phyloP scores from a whole-genome alignment of 2,797 vertebrate genomes.

The Acanthurus leucopareius region DNA sequence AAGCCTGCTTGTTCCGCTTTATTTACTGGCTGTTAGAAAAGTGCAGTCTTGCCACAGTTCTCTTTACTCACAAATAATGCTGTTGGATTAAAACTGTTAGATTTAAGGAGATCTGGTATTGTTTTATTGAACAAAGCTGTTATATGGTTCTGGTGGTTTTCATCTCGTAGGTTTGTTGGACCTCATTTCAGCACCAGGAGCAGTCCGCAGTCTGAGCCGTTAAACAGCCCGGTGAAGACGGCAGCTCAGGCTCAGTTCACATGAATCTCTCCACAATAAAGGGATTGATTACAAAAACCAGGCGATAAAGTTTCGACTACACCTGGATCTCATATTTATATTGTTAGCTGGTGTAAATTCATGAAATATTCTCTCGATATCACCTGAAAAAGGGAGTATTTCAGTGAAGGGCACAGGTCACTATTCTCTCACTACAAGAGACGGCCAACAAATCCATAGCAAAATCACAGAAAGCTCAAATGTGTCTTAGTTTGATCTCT shows the following conservation, averaged over 20 bases:
- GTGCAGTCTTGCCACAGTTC: neutral
- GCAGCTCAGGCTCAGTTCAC: conserved; percentile 18
- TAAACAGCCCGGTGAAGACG: conserved; percentile 4
- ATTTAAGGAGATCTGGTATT: conserved; percentile 6
- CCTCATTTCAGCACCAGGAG: conserved; percentile 15
- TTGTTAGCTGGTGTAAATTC: neutral
- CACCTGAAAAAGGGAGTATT: conserved; percentile 4
- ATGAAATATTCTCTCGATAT: conserved; percentile 16
- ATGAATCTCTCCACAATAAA: conserved; percentile 22
- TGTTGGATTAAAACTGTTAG: conserved; percentile 9
- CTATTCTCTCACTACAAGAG: conserved; percentile 5
- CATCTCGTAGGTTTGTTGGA: conserved; percentile 1
- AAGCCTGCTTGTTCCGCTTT: neutral
- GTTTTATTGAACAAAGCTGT: neutral
- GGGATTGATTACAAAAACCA: conserved; percentile 27
- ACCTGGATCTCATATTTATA: neutral
- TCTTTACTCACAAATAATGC: neutral
- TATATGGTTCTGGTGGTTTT: conserved; percentile 10
- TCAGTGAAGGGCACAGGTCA: neutral
- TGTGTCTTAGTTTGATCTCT: conserved; percentile 27
- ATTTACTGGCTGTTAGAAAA: neutral
- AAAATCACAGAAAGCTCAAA: conserved; percentile 24
- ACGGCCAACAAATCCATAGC: conserved; percentile 10
- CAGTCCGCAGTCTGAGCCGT: conserved; percentile 14
- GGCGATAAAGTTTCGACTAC: conserved; percentile 26